phyloP scores from a whole-genome alignment of 1,140 invertebrate species.

The Thrips palmi region DNA sequence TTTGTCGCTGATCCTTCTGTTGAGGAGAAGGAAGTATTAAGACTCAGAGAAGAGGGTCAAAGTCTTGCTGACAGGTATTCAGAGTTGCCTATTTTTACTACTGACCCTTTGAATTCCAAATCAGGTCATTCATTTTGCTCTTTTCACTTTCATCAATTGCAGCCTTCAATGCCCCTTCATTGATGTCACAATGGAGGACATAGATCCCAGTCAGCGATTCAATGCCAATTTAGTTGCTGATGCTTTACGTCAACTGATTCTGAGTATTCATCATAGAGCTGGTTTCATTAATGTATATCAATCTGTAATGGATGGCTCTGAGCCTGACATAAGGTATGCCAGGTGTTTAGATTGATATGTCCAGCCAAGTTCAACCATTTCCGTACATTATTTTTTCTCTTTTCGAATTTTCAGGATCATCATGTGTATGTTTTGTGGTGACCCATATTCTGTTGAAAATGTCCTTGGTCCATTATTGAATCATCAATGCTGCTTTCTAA shows the following conservation, averaged over 20 bases:
- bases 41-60: constrained; percentile 74
- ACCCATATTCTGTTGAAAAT: constrained; percentile 79
- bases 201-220: constrained; percentile 29
- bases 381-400: neutral
- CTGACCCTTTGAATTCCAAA: too few relatives aligned
- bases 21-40: constrained; percentile 62
- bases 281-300: constrained; percentile 52
- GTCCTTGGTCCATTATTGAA: constrained; percentile 73
- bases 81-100: too few relatives aligned
- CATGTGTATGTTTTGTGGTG: constrained; percentile 94
- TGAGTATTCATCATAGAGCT: constrained; percentile 51
- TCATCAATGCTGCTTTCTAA: constrained; percentile 73
- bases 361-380: neutral
- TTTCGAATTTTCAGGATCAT: constrained; percentile 48
- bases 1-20: constrained; percentile 70
- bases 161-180: constrained; percentile 77
- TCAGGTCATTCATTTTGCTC: neutral
- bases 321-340: constrained; percentile 65
- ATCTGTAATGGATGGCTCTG: constrained; percentile 55
- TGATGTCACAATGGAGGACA: constrained; percentile 52
- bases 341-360: neutral
- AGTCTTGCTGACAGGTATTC: constrained; percentile 72
- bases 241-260: constrained; percentile 52
- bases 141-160: constrained; percentile 7
- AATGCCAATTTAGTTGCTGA: constrained; percentile 41